Percentiles rank a stretch among this genome's conserved stretches.
Conservation (phyloP, 2,888 invertebrate genomes). For the Scaptomyza cyrtandrae region DNA sequence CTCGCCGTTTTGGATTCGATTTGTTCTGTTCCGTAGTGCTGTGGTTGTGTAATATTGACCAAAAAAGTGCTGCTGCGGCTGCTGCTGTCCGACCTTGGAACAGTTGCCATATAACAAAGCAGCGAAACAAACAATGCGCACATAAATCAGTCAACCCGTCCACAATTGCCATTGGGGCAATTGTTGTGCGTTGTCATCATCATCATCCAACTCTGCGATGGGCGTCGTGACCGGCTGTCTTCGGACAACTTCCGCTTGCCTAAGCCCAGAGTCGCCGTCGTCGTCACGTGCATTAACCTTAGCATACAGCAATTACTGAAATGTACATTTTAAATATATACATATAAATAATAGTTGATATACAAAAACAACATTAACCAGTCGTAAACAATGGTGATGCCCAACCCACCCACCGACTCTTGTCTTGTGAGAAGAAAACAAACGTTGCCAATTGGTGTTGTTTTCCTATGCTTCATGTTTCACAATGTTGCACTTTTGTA, state of each 20-base stretch:
- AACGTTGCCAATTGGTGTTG: slow-evolving; percentile 33
- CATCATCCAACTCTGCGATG: slow-evolving; percentile 39
- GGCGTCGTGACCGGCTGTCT: slow-evolving; percentile 54
- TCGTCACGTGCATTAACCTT: slow-evolving; percentile 70
- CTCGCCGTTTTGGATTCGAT: not conserved
- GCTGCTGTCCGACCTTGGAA: slow-evolving; percentile 4
- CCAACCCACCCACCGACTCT: slow-evolving; percentile 53
- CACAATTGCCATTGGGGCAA: slow-evolving; percentile 15
- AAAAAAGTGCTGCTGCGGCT: slow-evolving; percentile 9
- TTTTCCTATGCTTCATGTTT: slow-evolving; percentile 62
- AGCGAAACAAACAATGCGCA: slow-evolving; percentile 57
- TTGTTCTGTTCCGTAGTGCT: not conserved
- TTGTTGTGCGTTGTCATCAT: slow-evolving; percentile 47
- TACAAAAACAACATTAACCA: slow-evolving; percentile 34
- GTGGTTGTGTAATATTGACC: slow-evolving; percentile 63
- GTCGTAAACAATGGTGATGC: slow-evolving; percentile 55
- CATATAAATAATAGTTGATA: too few relatives aligned
- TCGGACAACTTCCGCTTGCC: slow-evolving; percentile 63
- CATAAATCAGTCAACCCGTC: slow-evolving; percentile 57
- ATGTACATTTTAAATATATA: slow-evolving; percentile 46
- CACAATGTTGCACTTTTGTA: slow-evolving; percentile 64
- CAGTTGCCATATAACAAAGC: not conserved
- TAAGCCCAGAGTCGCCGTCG: slow-evolving; percentile 24
- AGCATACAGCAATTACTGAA: slow-evolving; percentile 30
- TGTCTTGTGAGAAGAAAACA: slow-evolving; percentile 36